Evolutionary conservation across 2,113 vertebrate species (phyloP).

Genomic region (Lycocorax pyrrhopterus): DNA sequence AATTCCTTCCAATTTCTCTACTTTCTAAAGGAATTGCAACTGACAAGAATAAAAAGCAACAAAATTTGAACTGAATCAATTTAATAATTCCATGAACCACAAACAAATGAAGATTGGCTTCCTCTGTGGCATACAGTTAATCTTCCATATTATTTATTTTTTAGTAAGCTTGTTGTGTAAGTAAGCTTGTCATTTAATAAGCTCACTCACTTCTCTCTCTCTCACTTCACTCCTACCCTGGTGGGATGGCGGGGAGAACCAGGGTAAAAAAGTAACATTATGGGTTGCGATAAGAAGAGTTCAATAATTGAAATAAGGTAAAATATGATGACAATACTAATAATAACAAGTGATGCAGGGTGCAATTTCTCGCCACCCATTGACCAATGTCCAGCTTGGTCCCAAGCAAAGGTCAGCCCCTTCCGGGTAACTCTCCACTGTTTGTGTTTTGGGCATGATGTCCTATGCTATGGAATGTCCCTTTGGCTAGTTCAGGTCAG

Average conservation of each 20-base stretch:
- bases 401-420: neutral
- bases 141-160: neutral
- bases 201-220: neutral
- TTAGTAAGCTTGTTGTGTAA: neutral
- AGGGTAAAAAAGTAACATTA: neutral
- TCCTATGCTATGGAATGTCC: neutral
- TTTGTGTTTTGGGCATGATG: neutral
- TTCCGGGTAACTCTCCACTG: neutral
- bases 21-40: neutral
- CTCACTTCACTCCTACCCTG: accelerated
- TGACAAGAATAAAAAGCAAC: neutral
- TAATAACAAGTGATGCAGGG: neutral
- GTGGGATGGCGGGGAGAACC: neutral
- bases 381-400: neutral
- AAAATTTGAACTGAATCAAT: neutral
- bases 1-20: neutral
- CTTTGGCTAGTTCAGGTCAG: neutral
- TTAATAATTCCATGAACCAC: neutral
- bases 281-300: neutral
- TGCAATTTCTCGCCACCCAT: neutral
- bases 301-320: neutral
- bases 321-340: neutral
- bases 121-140: neutral
- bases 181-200: neutral
- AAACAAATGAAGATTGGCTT: neutral